A percentile compares a stretch with the other conserved stretches of the same genome.
These are phyloP conservation scores for Peromyscus eremicus DNA, from an alignment of 2,797 vertebrate genomes.

Conservation along the genomic window DNA sequence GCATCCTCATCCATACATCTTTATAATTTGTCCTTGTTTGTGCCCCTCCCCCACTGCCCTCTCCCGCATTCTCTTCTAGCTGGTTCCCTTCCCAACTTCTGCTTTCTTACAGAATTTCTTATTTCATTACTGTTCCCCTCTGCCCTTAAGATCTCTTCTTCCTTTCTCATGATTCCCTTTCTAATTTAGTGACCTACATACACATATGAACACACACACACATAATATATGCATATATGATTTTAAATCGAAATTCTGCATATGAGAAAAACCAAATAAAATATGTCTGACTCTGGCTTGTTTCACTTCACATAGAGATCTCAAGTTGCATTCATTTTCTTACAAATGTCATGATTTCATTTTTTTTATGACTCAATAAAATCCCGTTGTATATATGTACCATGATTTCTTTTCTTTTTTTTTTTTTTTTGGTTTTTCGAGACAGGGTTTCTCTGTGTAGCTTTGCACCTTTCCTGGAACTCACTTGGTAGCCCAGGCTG, in stretches of 20 bases:
- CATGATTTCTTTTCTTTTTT: background rate
- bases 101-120: background rate
- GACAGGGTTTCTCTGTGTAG: no score
- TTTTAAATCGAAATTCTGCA: background rate
- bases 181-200: background rate
- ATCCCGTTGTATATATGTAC: no score
- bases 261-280: background rate
- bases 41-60: background rate
- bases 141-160: background rate
- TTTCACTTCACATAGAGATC: background rate
- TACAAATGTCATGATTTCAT: background rate
- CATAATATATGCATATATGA: background rate
- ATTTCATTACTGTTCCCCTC: background rate
- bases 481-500: no score
- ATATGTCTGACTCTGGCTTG: background rate
- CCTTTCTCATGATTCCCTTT: background rate
- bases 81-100: slow-evolving; percentile 4
- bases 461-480: no score
- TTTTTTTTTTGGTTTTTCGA: no score
- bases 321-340: background rate
- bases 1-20: background rate
- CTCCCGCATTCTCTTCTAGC: background rate
- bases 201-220: background rate
- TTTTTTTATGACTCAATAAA: background rate
- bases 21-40: background rate